Percentiles rank a stretch among this genome's conserved stretches.
Evolutionary conservation across 2,888 invertebrate species (phyloP).

Genomic region (Protodeltote pygarga): DNA sequence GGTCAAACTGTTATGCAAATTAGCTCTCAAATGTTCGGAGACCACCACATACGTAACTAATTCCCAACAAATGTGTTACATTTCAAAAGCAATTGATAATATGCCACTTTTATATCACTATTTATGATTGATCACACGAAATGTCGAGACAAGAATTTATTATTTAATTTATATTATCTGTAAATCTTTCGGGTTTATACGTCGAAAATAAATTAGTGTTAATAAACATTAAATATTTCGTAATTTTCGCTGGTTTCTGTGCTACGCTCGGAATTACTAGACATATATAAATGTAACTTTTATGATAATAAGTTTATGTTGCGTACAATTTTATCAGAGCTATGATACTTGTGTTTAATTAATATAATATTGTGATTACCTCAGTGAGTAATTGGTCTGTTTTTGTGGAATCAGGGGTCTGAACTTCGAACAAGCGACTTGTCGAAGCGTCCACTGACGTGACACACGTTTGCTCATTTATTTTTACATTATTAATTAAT

Average conservation of each 20-base stretch:
- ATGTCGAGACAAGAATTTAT: conserved; percentile 25
- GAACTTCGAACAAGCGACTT: too few relatives aligned
- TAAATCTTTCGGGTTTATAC: conserved; percentile 20
- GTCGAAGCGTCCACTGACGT: too few relatives aligned
- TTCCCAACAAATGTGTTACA: conserved; percentile 14
- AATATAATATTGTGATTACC: not conserved
- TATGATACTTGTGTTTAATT: not conserved
- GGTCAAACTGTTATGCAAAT: too few relatives aligned
- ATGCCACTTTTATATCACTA: conserved; percentile 1
- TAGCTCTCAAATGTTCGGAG: not conserved
- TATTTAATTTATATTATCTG: conserved; percentile 27
- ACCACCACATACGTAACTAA: not conserved
- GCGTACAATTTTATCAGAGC: not conserved
- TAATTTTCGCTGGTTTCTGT: conserved; percentile 14
- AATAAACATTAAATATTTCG: conserved; percentile 18
- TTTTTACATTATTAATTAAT: too few relatives aligned
- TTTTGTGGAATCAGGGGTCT: too few relatives aligned
- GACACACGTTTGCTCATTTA: too few relatives aligned
- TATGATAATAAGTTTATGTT: conserved; percentile 29
- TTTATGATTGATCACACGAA: conserved; percentile 30
- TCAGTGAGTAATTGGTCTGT: too few relatives aligned
- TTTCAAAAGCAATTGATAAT: conserved; percentile 24
- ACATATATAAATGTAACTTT: conserved; percentile 22
- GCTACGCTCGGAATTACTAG: conserved; percentile 16
- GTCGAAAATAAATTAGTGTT: conserved; percentile 22